Conservation (phyloP, 2,113 vertebrate genomes). For the Menura novaehollandiae region DNA sequence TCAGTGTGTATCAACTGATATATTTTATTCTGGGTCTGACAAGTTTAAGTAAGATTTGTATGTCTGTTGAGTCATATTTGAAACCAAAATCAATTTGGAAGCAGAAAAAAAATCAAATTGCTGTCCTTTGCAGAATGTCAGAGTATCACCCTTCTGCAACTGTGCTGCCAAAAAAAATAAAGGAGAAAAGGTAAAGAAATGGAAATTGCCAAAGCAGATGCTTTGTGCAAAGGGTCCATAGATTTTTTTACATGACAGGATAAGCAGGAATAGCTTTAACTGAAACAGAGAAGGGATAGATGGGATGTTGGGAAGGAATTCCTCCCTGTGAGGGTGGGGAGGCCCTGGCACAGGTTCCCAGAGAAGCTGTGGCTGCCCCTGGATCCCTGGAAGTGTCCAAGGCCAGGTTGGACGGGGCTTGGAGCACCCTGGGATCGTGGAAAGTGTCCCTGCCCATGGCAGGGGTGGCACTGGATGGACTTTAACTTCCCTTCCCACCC, state of each 20-base stretch:
- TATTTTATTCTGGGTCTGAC: slow-evolving; percentile 3
- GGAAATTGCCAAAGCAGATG: not conserved
- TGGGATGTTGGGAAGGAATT: not conserved
- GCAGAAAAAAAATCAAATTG: slow-evolving; percentile 26
- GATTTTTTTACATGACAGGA: not conserved
- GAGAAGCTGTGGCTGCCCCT: no score
- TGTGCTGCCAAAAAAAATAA: not conserved
- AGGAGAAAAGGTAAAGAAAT: not conserved
- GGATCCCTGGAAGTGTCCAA: not conserved
- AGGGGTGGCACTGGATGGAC: not conserved
- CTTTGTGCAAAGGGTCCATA: not conserved
- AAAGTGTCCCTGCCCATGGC: not conserved
- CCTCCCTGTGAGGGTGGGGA: not conserved
- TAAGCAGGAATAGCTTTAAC: not conserved
- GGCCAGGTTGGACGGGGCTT: not conserved
- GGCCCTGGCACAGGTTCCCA: not conserved
- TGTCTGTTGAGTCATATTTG: not conserved
- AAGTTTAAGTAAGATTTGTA: slow-evolving; percentile 56
- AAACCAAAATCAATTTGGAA: slow-evolving; percentile 30
- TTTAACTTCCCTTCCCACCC: not conserved
- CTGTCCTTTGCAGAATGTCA: slow-evolving; percentile 36
- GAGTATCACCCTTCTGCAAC: not conserved
- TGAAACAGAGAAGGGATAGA: not conserved
- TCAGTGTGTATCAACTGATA: not conserved
- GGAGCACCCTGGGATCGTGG: not conserved